A percentile compares a stretch with the other conserved stretches of the same genome.
Evolutionary conservation across 2,888 invertebrate species (phyloP).

Genomic region (Ophioninae sp.): DNA sequence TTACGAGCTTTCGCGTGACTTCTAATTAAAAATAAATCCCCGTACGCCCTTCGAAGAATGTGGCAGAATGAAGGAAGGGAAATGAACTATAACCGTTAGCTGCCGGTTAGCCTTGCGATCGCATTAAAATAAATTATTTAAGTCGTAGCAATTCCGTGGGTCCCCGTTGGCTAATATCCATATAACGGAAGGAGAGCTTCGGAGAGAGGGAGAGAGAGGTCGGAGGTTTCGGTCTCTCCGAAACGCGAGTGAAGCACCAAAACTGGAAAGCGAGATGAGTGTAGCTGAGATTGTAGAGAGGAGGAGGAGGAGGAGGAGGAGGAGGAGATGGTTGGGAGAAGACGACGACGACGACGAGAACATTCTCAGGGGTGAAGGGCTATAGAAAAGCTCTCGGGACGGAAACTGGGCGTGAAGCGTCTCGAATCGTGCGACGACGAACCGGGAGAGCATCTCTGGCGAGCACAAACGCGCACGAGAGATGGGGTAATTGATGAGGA

Average conservation of each 20-base stretch:
- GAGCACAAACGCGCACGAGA: constrained; percentile 56
- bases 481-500: constrained; percentile 77
- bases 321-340: constrained; percentile 52
- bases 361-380: constrained; percentile 54
- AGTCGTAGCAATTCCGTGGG: constrained; percentile 79
- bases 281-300: constrained; percentile 48
- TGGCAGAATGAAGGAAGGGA: constrained; percentile 56
- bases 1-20: constrained; percentile 53
- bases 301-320: neutral
- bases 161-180: constrained; percentile 80
- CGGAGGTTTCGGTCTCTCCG: constrained; percentile 46
- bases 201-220: constrained; percentile 60
- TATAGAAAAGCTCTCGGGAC: constrained; percentile 51
- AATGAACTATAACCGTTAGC: constrained; percentile 71
- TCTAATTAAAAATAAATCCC: constrained; percentile 77
- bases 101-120: constrained; percentile 75
- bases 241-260: constrained; percentile 47
- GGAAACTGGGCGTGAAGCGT: constrained; percentile 61
- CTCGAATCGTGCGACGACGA: constrained; percentile 56
- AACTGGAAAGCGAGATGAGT: constrained; percentile 45
- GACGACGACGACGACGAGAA: constrained; percentile 49
- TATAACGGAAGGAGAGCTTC: constrained; percentile 77
- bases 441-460: constrained; percentile 57
- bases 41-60: constrained; percentile 37
- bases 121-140: constrained; percentile 80